These are phyloP conservation scores for Syrrhaptes paradoxus DNA, from an alignment of 2,113 vertebrate species.

Conservation along the genomic window DNA sequence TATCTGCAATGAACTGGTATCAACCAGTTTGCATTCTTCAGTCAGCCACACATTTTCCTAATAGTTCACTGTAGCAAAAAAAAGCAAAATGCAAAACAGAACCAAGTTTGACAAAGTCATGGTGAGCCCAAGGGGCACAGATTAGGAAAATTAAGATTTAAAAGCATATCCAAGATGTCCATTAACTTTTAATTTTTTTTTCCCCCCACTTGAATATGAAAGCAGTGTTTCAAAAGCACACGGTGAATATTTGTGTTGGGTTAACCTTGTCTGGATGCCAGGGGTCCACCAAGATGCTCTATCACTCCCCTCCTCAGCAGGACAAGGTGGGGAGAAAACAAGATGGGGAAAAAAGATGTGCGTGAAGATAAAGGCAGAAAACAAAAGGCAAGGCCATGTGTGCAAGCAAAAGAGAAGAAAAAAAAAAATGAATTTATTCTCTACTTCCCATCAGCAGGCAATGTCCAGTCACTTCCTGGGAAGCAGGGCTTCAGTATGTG, in stretches of 20 bases:
- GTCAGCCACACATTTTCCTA: background rate
- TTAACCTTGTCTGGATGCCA: too few relatives aligned
- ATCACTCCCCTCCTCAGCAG: too few relatives aligned
- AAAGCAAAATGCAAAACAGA: background rate
- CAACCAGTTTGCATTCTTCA: background rate
- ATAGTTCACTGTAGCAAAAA: background rate
- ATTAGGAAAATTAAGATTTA: background rate
- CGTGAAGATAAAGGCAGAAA: too few relatives aligned
- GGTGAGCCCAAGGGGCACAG: background rate
- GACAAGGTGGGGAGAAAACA: too few relatives aligned
- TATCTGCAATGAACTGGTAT: background rate
- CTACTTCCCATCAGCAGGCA: too few relatives aligned
- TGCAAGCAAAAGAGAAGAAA: too few relatives aligned
- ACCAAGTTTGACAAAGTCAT: background rate
- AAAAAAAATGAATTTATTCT: too few relatives aligned
- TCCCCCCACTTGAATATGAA: background rate
- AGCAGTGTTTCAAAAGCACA: background rate
- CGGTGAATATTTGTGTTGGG: background rate
- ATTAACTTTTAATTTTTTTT: background rate
- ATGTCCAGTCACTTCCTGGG: too few relatives aligned
- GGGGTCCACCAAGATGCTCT: too few relatives aligned
- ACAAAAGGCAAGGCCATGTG: too few relatives aligned
- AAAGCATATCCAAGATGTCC: background rate
- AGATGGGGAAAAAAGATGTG: too few relatives aligned
- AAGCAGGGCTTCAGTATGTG: too few relatives aligned